Conservation (phyloP, 2,888 invertebrate species). For the Pasiphila rectangulata region DNA sequence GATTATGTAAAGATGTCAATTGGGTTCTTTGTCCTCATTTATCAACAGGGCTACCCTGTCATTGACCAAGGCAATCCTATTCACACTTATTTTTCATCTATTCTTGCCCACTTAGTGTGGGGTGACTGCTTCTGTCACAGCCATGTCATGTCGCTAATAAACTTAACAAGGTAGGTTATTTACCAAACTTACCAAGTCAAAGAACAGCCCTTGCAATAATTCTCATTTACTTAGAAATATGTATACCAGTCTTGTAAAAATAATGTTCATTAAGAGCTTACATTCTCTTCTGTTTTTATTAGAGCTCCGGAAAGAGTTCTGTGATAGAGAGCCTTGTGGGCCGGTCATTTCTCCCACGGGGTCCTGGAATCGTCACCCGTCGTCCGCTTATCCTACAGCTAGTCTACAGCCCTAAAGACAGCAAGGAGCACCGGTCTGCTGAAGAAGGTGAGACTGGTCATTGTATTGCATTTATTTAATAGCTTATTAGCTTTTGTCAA, state of each 20-base stretch:
- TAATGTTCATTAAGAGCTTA: neutral
- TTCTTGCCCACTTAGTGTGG: neutral
- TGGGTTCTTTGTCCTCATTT: conserved; percentile 74
- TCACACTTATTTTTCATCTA: conserved; percentile 5
- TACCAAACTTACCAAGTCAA: too few species aligned
- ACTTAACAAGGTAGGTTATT: too few species aligned
- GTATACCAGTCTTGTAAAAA: too few species aligned
- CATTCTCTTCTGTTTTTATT: conserved; percentile 28
- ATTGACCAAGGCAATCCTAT: conserved; percentile 51
- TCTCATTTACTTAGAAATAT: neutral
- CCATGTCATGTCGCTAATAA: neutral
- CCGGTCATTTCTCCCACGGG: conserved; percentile 97
- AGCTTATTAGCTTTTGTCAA: neutral
- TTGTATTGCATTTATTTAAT: neutral
- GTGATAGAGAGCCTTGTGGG: conserved; percentile 99
- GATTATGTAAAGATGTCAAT: conserved; percentile 77
- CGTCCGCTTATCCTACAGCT: conserved; percentile 96
- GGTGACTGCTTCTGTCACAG: neutral
- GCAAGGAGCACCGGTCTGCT: conserved; percentile 91
- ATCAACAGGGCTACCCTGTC: conserved; percentile 52
- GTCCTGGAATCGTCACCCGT: conserved; percentile 98
- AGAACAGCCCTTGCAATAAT: too few species aligned
- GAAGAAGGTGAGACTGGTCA: conserved; percentile 89
- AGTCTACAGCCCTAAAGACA: conserved; percentile 94
- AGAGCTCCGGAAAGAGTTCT: conserved; percentile 99